Percentiles rank a stretch among this genome's conserved stretches.
Evolutionary conservation across 2,888 invertebrate species (phyloP).

Genomic region (Lithodes maja): DNA sequence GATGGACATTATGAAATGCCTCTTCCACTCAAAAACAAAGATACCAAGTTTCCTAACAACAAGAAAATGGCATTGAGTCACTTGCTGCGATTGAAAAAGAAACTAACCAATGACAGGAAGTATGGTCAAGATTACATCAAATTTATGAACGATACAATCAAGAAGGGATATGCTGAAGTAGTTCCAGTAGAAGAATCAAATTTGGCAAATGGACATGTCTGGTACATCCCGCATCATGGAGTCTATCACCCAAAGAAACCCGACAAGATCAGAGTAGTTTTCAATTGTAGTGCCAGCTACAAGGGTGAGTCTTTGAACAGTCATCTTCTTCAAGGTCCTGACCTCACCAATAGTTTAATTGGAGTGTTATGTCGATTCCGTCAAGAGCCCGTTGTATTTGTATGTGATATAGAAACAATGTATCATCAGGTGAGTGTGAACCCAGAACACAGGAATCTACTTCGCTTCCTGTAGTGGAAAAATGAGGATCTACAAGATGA

Average conservation of each 20-base stretch:
- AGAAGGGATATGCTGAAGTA: conserved; percentile 7
- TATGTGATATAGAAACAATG: no score
- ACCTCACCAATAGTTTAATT: no score
- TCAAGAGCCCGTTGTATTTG: no score
- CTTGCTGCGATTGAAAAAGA: no score
- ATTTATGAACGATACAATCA: not conserved
- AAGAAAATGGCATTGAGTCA: not conserved
- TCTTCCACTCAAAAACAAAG: no score
- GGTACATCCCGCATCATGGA: conserved; percentile 31
- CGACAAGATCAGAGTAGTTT: conserved; percentile 18
- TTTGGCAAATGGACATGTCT: conserved; percentile 6
- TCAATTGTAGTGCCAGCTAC: not conserved
- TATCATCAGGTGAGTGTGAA: not conserved
- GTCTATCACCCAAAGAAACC: conserved; percentile 21
- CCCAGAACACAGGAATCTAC: conserved; percentile 18
- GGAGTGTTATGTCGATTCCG: no score
- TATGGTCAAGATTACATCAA: not conserved
- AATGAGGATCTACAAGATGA: not conserved
- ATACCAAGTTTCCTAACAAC: not conserved
- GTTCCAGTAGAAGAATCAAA: no score
- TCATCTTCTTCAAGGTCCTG: no score
- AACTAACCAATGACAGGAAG: no score
- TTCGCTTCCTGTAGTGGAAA: not conserved
- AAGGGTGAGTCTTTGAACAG: no score
- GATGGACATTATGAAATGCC: conserved; percentile 21